Conservation (phyloP, 2,888 invertebrate genomes). For the Yponomeuta sedellus region DNA sequence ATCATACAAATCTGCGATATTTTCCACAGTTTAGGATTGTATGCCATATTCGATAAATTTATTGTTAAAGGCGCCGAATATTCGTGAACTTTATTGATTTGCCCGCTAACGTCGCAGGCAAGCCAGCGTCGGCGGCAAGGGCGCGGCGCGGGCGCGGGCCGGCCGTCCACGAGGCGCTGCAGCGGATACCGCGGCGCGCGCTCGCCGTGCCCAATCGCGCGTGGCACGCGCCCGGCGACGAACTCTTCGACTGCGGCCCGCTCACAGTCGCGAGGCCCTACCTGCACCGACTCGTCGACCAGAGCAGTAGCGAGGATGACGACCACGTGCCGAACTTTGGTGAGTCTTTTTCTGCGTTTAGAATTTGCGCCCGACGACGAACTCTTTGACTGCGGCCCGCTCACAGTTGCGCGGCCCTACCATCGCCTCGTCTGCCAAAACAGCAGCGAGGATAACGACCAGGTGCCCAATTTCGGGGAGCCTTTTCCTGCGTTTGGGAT, state of each 20-base stretch:
- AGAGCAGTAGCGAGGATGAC: slow-evolving; percentile 67
- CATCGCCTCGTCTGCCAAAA: slow-evolving; percentile 52
- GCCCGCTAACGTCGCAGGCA: slow-evolving; percentile 1
- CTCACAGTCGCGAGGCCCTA: slow-evolving; percentile 43
- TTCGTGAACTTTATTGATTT: too few species aligned
- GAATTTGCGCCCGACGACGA: too few species aligned
- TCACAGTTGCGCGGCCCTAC: slow-evolving; percentile 44
- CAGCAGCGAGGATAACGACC: slow-evolving; percentile 67
- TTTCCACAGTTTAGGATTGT: too few species aligned
- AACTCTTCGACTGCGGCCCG: slow-evolving; percentile 62
- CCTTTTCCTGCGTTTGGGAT: not conserved
- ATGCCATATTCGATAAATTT: too few species aligned
- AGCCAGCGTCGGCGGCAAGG: slow-evolving; percentile 36
- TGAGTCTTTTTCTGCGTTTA: slow-evolving; percentile 29
- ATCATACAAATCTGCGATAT: too few species aligned
- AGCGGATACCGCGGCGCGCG: slow-evolving; percentile 71
- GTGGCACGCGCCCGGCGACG: slow-evolving; percentile 73
- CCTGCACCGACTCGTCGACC: slow-evolving; percentile 49
- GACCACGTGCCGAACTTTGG: slow-evolving; percentile 65
- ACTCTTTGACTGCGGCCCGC: slow-evolving; percentile 61
- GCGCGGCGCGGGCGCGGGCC: slow-evolving; percentile 63
- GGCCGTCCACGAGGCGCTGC: slow-evolving; percentile 74
- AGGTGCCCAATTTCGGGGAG: slow-evolving; percentile 64
- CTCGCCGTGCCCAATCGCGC: slow-evolving; percentile 44
- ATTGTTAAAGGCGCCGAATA: too few species aligned